Evolutionary conservation across 1,140 invertebrate genomes (phyloP).

Genomic region (Pachypeltis micranthus): DNA sequence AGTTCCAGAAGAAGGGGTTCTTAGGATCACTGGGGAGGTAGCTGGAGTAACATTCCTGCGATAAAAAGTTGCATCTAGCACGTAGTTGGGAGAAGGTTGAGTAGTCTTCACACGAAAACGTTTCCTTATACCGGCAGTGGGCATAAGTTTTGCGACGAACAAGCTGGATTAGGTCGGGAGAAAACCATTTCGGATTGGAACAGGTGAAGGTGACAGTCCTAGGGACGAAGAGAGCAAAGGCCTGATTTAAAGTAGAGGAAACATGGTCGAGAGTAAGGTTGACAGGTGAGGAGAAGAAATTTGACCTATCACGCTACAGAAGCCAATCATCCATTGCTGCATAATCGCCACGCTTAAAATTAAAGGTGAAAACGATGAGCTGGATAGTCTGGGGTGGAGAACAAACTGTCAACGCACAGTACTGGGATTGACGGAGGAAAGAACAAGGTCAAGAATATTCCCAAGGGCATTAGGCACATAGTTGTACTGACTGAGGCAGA

Average conservation of each 20-base stretch:
- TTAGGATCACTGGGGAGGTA: not conserved
- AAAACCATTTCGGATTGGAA: not conserved
- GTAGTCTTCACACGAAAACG: not conserved
- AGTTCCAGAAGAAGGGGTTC: not conserved
- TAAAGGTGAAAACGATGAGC: not conserved
- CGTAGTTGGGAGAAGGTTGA: not conserved
- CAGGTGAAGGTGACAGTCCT: not conserved
- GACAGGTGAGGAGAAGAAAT: not conserved
- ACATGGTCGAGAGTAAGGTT: not conserved
- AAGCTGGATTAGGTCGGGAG: not conserved
- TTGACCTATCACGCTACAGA: not conserved
- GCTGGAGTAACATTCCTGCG: not conserved
- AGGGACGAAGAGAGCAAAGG: no score
- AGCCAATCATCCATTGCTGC: not conserved
- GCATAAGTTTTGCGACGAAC: not conserved
- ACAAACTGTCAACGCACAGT: no score
- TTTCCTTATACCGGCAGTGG: not conserved
- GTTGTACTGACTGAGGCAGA: no score
- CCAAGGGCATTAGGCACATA: no score
- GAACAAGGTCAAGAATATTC: no score
- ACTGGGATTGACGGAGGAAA: no score
- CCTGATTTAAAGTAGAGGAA: no score
- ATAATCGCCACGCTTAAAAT: not conserved
- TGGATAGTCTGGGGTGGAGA: not conserved
- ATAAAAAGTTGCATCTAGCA: not conserved